phyloP scores from a whole-genome alignment of 2,113 vertebrate species.

The Tapirus terrestris region DNA sequence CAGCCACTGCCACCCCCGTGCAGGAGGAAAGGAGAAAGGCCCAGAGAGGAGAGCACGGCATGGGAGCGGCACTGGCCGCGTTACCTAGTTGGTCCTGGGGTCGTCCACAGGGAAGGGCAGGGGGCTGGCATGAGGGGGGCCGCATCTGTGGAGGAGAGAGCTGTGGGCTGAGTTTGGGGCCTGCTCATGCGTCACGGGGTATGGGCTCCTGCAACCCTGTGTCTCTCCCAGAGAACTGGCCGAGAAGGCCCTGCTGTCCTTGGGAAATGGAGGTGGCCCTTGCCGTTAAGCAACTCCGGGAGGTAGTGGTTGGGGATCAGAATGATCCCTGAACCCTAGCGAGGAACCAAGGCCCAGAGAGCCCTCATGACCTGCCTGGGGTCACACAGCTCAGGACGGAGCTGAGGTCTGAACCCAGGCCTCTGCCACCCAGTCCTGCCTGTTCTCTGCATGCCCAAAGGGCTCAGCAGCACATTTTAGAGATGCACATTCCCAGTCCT shows the following conservation, averaged over 20 bases:
- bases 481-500: neutral
- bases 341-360: neutral
- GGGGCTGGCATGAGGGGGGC: slow-evolving; percentile 76
- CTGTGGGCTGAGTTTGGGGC: slow-evolving; percentile 63
- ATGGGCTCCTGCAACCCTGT: neutral
- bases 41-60: neutral
- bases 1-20: neutral
- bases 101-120: slow-evolving; percentile 74
- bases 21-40: slow-evolving; percentile 1
- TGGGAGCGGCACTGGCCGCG: neutral
- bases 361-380: neutral
- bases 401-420: neutral
- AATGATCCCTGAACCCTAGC: neutral
- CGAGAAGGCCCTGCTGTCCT: neutral
- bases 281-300: neutral
- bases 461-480: neutral
- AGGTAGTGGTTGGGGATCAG: neutral
- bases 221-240: neutral
- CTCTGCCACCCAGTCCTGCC: neutral
- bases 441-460: neutral
- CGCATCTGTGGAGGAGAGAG: slow-evolving; percentile 81
- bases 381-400: neutral
- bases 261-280: neutral
- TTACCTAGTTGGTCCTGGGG: slow-evolving; percentile 80
- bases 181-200: neutral